Evolutionary conservation across 2,888 invertebrate genomes (phyloP), one percentile per base, ranked within the genome.

Genomic region (Blastobasis lacticolella): DNA sequence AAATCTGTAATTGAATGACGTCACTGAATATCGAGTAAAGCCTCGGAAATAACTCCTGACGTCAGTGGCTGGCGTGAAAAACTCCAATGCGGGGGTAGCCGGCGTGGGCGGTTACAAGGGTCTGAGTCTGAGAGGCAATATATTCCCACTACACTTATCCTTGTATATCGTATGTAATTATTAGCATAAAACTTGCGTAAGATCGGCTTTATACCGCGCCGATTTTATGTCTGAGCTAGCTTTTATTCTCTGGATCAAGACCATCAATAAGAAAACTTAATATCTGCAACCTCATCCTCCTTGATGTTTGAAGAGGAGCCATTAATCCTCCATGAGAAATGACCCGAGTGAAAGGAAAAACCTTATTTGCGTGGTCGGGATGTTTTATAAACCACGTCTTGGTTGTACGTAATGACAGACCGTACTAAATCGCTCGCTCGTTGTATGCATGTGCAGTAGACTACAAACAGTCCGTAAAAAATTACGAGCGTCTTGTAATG

Each of bases 11-110:
- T 10, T 23, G 10, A 49, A 57, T 62, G 62, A 62, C 64, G 60
- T 60, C 62, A 69, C 55, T 50, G 50, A 23, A 23, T 23, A 23
- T 56, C 49, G 58, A 50, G 53, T 58, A 54, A 54, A 57, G 55
- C 53, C 57, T 58, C 55, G 55, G 56, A 63, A 61, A 63, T 62
- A 54, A 53, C 58, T 53, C 53, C 58, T 73, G 72, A 77, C 78
- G 78, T 71, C 70, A 70, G 49, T 55, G 66, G 63, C 71, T 67
- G 58, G 63, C 73, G 60, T 67, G 58, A 48, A 48, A 45, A 58
- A 53, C 52, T 55, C 59, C 56, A 10, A 23, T 5, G 42, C n/a
- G 55, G 57, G 56, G 57, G 58, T 55, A 59, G 60, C 52, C 53
- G 50, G 63, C 60, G 64, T 66, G 60, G 63, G 63, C 55, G 55